These are phyloP conservation scores for Lucilia cuprina DNA, from an alignment of 1,140 invertebrate species.

Conservation along the genomic window DNA sequence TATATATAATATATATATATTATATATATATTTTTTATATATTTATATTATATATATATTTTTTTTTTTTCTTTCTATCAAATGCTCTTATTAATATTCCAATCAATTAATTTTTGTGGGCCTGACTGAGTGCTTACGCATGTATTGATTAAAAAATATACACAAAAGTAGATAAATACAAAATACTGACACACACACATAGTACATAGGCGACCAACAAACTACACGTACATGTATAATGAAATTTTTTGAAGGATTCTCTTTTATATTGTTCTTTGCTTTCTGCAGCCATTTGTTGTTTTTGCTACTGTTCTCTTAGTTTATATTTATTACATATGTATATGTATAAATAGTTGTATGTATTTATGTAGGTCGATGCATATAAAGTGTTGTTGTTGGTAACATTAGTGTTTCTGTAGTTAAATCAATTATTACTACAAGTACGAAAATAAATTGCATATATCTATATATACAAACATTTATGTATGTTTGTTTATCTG, in stretches of 20 bases:
- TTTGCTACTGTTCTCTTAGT: neutral
- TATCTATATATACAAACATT: neutral
- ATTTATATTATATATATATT: neutral
- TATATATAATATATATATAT: neutral
- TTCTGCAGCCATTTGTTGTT: neutral
- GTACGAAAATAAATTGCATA: neutral
- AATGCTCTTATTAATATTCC: constrained; percentile 10
- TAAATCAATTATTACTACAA: neutral
- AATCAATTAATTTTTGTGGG: constrained; percentile 15
- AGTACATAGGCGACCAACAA: neutral
- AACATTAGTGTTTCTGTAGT: neutral
- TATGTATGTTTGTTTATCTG: neutral
- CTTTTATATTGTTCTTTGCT: neutral
- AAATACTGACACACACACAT: neutral
- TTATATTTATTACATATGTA: neutral
- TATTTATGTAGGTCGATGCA: constrained; percentile 4
- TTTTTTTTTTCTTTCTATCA: neutral
- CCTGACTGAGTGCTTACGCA: neutral
- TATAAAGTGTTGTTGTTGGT: constrained; percentile 2
- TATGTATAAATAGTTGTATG: neutral
- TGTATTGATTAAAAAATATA: constrained; percentile 7
- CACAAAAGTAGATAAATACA: neutral
- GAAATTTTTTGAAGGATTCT: neutral
- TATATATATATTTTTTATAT: neutral
- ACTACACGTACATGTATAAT: neutral